Conservation (phyloP, 2,797 vertebrate species). For the Anniella stebbinsi region DNA sequence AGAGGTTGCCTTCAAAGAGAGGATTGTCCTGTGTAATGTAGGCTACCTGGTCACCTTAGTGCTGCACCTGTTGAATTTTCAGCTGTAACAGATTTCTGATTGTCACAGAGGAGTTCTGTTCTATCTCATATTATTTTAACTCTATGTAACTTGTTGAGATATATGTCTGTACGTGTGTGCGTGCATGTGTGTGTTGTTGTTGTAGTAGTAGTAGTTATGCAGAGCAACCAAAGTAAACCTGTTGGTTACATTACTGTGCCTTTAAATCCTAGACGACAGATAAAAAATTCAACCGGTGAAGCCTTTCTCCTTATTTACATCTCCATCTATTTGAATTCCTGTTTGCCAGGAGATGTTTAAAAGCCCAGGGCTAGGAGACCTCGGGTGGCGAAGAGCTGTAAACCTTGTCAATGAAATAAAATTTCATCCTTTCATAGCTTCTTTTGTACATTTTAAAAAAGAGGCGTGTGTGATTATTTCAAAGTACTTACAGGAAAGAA, state of each 20-base stretch:
- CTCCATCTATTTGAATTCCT: neutral
- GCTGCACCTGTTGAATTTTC: neutral
- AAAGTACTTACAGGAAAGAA: neutral
- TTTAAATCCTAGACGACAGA: neutral
- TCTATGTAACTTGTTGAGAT: neutral
- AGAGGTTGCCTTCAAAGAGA: too few species aligned
- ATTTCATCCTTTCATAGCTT: neutral
- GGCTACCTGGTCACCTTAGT: too few species aligned
- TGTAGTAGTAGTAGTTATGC: too few species aligned
- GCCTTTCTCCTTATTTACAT: neutral
- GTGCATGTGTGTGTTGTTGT: too few species aligned
- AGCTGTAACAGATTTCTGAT: neutral
- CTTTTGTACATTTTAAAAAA: neutral
- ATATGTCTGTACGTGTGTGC: too few species aligned
- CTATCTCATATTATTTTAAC: neutral
- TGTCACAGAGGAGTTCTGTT: neutral
- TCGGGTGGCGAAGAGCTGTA: neutral
- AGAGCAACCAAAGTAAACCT: neutral
- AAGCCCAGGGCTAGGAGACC: neutral
- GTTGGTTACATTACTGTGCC: neutral
- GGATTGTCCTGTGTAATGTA: too few species aligned
- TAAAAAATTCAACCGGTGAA: neutral
- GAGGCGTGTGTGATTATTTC: neutral
- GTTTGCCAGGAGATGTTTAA: neutral
- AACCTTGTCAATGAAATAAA: neutral